Base-by-base conservation (phyloP, 2,888 invertebrate genomes). In the Nycteola revayana region DNA sequence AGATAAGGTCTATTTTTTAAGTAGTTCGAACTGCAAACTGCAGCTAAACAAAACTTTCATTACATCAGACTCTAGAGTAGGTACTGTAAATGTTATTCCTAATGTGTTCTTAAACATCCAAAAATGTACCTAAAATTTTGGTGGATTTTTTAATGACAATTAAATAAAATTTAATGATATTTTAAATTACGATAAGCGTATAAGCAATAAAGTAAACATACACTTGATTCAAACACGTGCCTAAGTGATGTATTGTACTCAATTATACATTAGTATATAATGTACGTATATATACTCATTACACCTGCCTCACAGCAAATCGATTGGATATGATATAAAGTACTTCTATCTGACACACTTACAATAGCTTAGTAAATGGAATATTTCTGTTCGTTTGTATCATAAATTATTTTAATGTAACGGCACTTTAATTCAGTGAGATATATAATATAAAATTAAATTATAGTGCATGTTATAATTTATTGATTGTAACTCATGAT, bases 191-290 rank as follows among this genome's bases (percentile, higher is more conserved):
- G 14, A 3, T 14, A 14, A 14, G 3, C 3, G 5, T 14, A 14
- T 14, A 3, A n/a, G 58, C 57, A 57, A 65, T 69, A 60, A 59
- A 63, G 25, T 57, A 61, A 49, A 51, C 52, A 42, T 55, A 50
- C 32, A 36, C 42, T 61, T 59, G 58, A 65, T 55, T 54, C 56
- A 54, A 55, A 58, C 39, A 64, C 66, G 69, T 60, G 50, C 50
- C 49, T 58, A 65, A 74, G 70, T 66, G 74, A 71, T 53, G 40
- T 54, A 37, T 53, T 35, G 11, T 42, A 54, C n/a, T 21, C 55
- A 63, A 48, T 61, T 39, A 66, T 60, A 49, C n/a, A n/a, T 48
- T 36, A 43, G 41, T 43, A 45, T 37, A n/a, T n/a, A n/a, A n/a
- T n/a, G n/a, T n/a, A n/a, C n/a, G n/a, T n/a, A n/a, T n/a, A n/a